These are phyloP conservation scores for Damaliscus lunatus DNA, from an alignment of 2,113 vertebrate species.

Conservation along the genomic window DNA sequence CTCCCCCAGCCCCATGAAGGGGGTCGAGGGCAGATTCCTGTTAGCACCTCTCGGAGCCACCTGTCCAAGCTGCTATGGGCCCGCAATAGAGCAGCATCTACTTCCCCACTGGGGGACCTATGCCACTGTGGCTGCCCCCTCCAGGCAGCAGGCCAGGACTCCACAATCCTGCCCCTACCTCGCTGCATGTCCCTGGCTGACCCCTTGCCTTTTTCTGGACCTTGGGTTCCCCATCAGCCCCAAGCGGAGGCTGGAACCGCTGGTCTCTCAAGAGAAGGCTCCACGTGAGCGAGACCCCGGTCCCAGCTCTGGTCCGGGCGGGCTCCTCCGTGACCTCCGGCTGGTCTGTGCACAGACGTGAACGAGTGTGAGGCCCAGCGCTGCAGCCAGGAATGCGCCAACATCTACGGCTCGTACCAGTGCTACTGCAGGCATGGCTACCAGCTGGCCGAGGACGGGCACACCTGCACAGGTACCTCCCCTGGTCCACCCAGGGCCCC, in stretches of 20 bases:
- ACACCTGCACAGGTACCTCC: constrained; percentile 89
- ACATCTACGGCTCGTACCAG: constrained; percentile 95
- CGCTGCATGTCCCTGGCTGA: rapidly evolving
- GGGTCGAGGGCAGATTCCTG: not conserved
- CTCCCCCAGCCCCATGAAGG: not conserved
- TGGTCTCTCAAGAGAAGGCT: not conserved
- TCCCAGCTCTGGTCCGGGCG: no score
- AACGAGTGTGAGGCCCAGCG: constrained; percentile 91
- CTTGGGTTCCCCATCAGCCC: not conserved
- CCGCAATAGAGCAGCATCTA: rapidly evolving
- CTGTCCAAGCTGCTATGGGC: not conserved
- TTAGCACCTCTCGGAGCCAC: not conserved
- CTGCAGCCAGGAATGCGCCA: constrained; percentile 95
- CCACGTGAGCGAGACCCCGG: not conserved
- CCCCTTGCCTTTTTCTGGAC: not conserved
- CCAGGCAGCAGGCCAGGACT: not conserved
- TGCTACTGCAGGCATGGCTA: constrained; percentile 95
- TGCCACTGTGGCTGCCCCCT: not conserved
- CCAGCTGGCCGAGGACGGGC: constrained; percentile 91
- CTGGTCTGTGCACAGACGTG: constrained; percentile 80
- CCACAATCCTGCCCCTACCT: not conserved
- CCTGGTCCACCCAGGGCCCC: not conserved
- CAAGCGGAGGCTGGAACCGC: not conserved
- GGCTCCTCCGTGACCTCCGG: rapidly evolving
- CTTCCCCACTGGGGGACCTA: rapidly evolving